Evolutionary conservation across 2,888 invertebrate genomes (phyloP).

Genomic region (Lasioglossum calceatum): DNA sequence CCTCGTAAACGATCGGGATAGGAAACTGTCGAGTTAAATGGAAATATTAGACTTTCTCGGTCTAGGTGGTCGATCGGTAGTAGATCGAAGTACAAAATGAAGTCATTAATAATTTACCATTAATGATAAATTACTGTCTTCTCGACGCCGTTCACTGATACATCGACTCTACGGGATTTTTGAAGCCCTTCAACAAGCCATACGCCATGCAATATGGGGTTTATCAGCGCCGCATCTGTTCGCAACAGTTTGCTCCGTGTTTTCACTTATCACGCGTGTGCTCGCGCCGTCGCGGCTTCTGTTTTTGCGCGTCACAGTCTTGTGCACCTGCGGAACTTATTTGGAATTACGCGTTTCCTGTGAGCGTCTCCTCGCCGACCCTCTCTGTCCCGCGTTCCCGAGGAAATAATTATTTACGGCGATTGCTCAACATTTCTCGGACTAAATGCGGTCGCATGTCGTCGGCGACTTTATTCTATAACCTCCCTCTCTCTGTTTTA

Average conservation of each 20-base stretch:
- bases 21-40: too few relatives aligned
- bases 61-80: too few relatives aligned
- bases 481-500: neutral
- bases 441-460: conserved; percentile 6
- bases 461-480: neutral
- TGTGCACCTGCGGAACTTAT: conserved; percentile 68
- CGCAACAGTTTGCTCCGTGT: neutral
- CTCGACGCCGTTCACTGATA: neutral
- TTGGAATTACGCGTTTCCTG: conserved; percentile 66
- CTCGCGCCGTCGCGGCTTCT: conserved; percentile 7
- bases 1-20: neutral
- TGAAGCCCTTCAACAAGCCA: neutral
- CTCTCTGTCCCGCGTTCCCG: conserved; percentile 13
- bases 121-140: too few relatives aligned
- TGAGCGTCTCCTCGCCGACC: conserved; percentile 24
- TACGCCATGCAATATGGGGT: neutral
- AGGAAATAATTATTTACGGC: conserved; percentile 36
- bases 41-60: too few relatives aligned
- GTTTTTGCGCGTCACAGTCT: conserved; percentile 54
- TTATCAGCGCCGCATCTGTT: neutral
- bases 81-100: neutral
- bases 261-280: conserved; percentile 19
- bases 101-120: neutral
- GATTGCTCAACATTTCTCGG: conserved; percentile 18
- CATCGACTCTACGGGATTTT: neutral